These are phyloP conservation scores for Brachionus rotundiformis DNA, from an alignment of 1,140 invertebrate species.

Conservation along the genomic window DNA sequence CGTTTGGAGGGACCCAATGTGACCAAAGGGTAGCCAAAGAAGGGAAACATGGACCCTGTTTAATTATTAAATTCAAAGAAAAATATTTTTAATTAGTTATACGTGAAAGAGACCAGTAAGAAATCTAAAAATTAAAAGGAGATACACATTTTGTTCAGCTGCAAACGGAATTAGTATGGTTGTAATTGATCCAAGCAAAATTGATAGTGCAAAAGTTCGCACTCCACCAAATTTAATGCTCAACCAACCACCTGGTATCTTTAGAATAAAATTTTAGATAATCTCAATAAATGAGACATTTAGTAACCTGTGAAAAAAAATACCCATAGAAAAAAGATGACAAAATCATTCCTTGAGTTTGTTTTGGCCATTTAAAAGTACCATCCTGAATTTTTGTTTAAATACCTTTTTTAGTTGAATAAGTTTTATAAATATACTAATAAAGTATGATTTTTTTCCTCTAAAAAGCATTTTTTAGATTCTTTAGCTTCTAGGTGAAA, in stretches of 20 bases:
- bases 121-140: conserved; percentile 32
- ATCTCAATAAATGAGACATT: background rate
- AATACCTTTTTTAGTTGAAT: background rate
- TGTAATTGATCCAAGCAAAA: conserved; percentile 37
- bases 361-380: conserved; percentile 60
- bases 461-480: background rate
- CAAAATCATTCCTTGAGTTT: conserved; percentile 60
- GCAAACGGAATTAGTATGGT: conserved; percentile 7
- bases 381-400: conserved; percentile 56
- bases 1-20: conserved; percentile 59
- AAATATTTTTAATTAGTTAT: background rate
- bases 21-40: conserved; percentile 57
- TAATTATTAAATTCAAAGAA: background rate
- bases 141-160: background rate
- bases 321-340: conserved; percentile 54
- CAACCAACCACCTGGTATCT: conserved; percentile 63
- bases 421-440: background rate
- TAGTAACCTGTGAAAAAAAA: conserved; percentile 32
- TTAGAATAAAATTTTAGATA: background rate
- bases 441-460: background rate
- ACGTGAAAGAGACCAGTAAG: conserved; percentile 43
- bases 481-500: too few species aligned
- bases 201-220: conserved; percentile 56
- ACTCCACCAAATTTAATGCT: conserved; percentile 62
- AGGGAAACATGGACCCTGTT: conserved; percentile 55